Evolutionary conservation across 2,113 vertebrate species (phyloP), one percentile per base, ranked within the genome.

Genomic region (Phaethon lepturus): DNA sequence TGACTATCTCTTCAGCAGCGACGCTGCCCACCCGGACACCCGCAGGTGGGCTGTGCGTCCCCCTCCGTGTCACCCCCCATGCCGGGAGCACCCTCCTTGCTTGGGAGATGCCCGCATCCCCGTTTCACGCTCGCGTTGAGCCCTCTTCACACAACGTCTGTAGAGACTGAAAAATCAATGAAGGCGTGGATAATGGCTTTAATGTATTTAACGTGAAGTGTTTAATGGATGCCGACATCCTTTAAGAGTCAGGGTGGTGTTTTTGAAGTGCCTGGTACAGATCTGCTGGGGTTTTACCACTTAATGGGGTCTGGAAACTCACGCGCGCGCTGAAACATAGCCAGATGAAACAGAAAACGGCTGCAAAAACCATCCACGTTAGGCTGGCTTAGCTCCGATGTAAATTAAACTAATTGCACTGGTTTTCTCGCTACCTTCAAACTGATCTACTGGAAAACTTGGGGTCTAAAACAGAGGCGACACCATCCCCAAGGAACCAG

Each of bases 1-100:
- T 0, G 96, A 98, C 7, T 98, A 95, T 76, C 79, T 99, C 68
- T 99, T 99, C 96, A 98, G 98, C 95, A 98, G 97, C 0, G 95
- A 98, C 0, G 98, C 98, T 0, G 49, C 97, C 6, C 98, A 98
- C 86, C 98, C 97, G 0, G 98, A 99, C 94, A 99, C 98, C 28
- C 74, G 88, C 95, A 98, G 98, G 98, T 98, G 97, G 71, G 69
- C 45, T 50, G 8, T 3, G 15, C 18, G 44, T 8, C 29, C 38
- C 52, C 25, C 4, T 4, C 17, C 4, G 0, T 13, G 31, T 24
- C 40, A 60, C 62, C 49, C 38, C 22, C 13, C 19, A 1, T 6
- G 29, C 14, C 3, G 4, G 29, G 14, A 14, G 52, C 19, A 17
- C n/a, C 19, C 2, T 8, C 35, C 42, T 8, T 23, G 22, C 52